A percentile compares a stretch with the other conserved stretches of the same genome.
Evolutionary conservation across 53 echinoderm and acorn worm genomes (phyloP).

Genomic region (Echinarachnius parma): DNA sequence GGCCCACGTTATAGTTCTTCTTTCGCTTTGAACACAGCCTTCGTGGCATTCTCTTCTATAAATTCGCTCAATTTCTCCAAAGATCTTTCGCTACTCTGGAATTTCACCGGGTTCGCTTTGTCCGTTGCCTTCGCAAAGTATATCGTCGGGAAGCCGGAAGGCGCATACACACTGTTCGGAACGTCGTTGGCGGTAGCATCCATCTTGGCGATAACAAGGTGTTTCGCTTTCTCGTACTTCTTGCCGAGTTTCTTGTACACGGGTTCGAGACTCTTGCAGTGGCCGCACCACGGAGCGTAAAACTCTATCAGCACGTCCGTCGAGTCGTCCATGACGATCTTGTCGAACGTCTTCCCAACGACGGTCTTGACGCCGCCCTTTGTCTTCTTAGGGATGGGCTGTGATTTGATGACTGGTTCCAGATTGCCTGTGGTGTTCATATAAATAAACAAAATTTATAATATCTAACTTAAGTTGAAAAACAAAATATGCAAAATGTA

Average conservation of each 20-base stretch:
- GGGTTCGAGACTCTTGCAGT: slow-evolving; percentile 94
- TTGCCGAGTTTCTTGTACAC: slow-evolving; percentile 92
- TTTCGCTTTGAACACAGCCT: slow-evolving; percentile 5
- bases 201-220: slow-evolving; percentile 88
- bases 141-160: slow-evolving; percentile 81
- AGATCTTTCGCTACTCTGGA: slow-evolving; percentile 68
- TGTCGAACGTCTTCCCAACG: slow-evolving; percentile 86
- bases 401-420: slow-evolving; percentile 90
- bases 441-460: no score
- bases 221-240: slow-evolving; percentile 68
- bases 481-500: no score
- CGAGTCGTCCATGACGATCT: slow-evolving; percentile 67
- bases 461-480: no score
- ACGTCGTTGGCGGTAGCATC: slow-evolving; percentile 92
- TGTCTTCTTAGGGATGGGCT: slow-evolving; percentile 82
- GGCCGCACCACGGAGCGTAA: slow-evolving; percentile 99
- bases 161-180: slow-evolving; percentile 35
- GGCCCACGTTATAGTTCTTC: slow-evolving; percentile 70
- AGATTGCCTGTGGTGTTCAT: slow-evolving; percentile 69
- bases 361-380: slow-evolving; percentile 81
- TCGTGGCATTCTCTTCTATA: slow-evolving; percentile 78
- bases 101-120: slow-evolving; percentile 78
- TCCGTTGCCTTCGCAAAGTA: slow-evolving; percentile 83
- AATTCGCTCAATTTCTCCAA: slow-evolving; percentile 77
- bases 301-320: slow-evolving; percentile 89